These are phyloP conservation scores for Oryzaephilus surinamensis DNA, from an alignment of 1,140 invertebrate genomes.

Conservation along the genomic window DNA sequence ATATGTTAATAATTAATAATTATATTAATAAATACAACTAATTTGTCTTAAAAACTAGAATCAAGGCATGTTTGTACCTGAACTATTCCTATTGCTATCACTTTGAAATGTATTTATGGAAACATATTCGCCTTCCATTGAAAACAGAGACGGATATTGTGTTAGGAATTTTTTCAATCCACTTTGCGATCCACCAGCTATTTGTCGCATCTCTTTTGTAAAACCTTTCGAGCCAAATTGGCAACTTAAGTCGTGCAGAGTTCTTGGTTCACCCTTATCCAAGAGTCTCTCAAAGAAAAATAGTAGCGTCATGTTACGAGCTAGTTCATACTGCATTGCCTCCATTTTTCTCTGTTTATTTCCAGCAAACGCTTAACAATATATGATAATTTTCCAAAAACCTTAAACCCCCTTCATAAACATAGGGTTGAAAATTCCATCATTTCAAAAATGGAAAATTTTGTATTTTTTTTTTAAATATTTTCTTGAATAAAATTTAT, in stretches of 20 bases:
- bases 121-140: slow-evolving; percentile 85
- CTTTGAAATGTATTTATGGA: slow-evolving; percentile 63
- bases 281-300: slow-evolving; percentile 92
- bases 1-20: too few species aligned
- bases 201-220: slow-evolving; percentile 90
- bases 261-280: slow-evolving; percentile 87
- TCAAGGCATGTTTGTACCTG: slow-evolving; percentile 16
- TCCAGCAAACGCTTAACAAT: too few species aligned
- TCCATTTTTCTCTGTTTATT: slow-evolving; percentile 78
- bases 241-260: slow-evolving; percentile 90
- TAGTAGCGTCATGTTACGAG: slow-evolving; percentile 85
- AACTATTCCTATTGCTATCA: slow-evolving; percentile 16
- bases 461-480: too few species aligned
- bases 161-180: slow-evolving; percentile 81
- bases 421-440: too few species aligned
- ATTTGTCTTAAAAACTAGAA: background rate
- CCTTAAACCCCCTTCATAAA: too few species aligned
- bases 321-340: slow-evolving; percentile 85
- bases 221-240: slow-evolving; percentile 94
- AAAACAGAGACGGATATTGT: slow-evolving; percentile 86
- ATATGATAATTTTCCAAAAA: too few species aligned
- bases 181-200: slow-evolving; percentile 87
- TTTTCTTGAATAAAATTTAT: too few species aligned
- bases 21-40: too few species aligned
- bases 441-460: too few species aligned